Evolutionary conservation across 2,888 invertebrate genomes (phyloP), one percentile per base, ranked within the genome.

Genomic region (Argyresthia goedartella): DNA sequence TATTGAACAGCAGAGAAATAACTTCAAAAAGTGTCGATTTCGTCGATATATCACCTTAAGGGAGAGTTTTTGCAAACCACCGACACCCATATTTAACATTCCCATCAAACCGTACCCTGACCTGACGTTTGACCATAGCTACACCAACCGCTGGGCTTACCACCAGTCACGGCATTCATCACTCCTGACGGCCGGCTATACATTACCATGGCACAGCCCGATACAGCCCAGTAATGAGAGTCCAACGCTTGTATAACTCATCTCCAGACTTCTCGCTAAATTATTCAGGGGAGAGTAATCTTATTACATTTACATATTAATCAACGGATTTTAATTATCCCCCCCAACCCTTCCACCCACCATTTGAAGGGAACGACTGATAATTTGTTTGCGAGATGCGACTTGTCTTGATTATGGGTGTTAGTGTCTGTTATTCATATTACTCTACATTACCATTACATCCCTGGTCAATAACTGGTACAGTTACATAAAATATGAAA

Each of bases 261-360:
- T 81, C 81, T 79, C 78, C 71, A 69, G 66, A 74, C 76, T 53
- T 76, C 73, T 49, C 52, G 71, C 74, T 82, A 82, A 89, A 91
- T 91, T 93, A 93, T 93, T 93, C 93, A 92, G 90, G 92, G 92
- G 93, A 93, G 93, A 94, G 94, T 95, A 95, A 95, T 95, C 95
- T 95, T 95, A 95, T 95, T 95, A 95, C 95, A 95, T 95, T 95
- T 95, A 95, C 95, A 95, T 95, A 95, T 95, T 95, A 95, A 95
- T 95, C 95, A 95, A 95, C 94, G 94, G 94, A 95, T 95, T 95
- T 95, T 95, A 95, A 95, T 95, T 95, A 95, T 94, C 92, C 92
- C 89, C 91, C 90, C 81, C n/a, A n/a, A n/a, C n/a, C 86, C 73
- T 69, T 71, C 69, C 63, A 68, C 72, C 53, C 46, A 10, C 50